Evolutionary conservation across 2,888 invertebrate species (phyloP).

Genomic region (Pecten maximus): DNA sequence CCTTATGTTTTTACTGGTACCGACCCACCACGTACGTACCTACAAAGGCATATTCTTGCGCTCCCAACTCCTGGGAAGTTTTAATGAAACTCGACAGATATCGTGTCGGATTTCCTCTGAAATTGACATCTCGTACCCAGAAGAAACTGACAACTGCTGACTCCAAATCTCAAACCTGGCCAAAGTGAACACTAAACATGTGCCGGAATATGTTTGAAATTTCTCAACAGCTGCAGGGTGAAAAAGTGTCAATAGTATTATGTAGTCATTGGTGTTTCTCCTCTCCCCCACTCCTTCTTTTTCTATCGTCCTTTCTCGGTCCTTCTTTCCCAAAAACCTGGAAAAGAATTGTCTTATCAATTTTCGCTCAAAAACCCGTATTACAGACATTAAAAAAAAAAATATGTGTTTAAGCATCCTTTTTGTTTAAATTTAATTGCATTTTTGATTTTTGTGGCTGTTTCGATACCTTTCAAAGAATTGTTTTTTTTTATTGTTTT

Average conservation of each 20-base stretch:
- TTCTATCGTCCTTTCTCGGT: conserved; percentile 8
- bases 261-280: neutral
- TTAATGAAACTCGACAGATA: conserved; percentile 51
- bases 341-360: neutral
- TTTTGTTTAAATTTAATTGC: no score
- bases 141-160: conserved; percentile 45
- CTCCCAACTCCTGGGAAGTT: conserved; percentile 40
- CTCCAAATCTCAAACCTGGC: conserved; percentile 26
- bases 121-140: conserved; percentile 45
- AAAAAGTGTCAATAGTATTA: conserved; percentile 35
- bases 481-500: no score
- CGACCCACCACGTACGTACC: neutral
- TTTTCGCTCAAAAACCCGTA: no score
- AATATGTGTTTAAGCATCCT: no score
- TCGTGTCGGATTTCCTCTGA: conserved; percentile 43
- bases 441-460: no score
- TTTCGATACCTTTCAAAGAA: no score
- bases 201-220: conserved; percentile 41
- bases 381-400: no score
- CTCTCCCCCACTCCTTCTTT: neutral
- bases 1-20: neutral
- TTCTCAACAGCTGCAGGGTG: conserved; percentile 38
- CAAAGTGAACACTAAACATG: conserved; percentile 28
- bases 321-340: neutral
- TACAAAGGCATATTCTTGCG: neutral